Conservation (phyloP, 2,888 invertebrate species). For the Drosophila lutescens region DNA sequence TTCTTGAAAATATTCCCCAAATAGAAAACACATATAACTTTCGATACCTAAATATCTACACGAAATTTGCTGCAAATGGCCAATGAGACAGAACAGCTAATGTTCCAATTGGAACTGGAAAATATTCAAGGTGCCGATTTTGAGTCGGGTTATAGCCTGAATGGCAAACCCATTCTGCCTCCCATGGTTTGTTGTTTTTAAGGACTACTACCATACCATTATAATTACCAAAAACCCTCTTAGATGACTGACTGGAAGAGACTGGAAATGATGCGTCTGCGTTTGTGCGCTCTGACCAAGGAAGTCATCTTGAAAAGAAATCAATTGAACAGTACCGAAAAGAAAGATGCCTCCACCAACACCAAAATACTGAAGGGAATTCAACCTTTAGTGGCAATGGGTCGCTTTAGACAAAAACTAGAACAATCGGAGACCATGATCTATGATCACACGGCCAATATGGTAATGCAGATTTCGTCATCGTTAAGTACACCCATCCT, state of each 20-base stretch:
- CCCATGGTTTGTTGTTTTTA: conserved; percentile 33
- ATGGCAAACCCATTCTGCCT: conserved; percentile 53
- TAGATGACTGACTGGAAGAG: conserved; percentile 59
- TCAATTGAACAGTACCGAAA: background rate
- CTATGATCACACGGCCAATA: conserved; percentile 54
- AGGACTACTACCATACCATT: no score
- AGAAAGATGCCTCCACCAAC: background rate
- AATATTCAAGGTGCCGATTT: background rate
- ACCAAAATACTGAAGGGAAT: background rate
- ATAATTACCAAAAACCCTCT: rapidly evolving
- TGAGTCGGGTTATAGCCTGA: conserved; percentile 41
- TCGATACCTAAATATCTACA: conserved; percentile 23
- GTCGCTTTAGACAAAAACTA: conserved; percentile 49
- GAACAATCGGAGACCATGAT: conserved; percentile 54
- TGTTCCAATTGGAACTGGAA: background rate
- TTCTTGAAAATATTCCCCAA: conserved; percentile 15
- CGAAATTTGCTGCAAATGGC: conserved; percentile 42
- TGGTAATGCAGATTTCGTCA: conserved; percentile 20
- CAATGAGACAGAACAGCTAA: conserved; percentile 19
- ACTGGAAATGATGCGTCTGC: conserved; percentile 54
- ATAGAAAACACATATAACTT: conserved; percentile 10
- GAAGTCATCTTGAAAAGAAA: conserved; percentile 22
- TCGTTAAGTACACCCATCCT: background rate
- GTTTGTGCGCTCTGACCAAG: conserved; percentile 38
- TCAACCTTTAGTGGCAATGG: conserved; percentile 26